These are phyloP conservation scores for Lepidurus packardi DNA, from an alignment of 1,140 invertebrate species.

Conservation along the genomic window DNA sequence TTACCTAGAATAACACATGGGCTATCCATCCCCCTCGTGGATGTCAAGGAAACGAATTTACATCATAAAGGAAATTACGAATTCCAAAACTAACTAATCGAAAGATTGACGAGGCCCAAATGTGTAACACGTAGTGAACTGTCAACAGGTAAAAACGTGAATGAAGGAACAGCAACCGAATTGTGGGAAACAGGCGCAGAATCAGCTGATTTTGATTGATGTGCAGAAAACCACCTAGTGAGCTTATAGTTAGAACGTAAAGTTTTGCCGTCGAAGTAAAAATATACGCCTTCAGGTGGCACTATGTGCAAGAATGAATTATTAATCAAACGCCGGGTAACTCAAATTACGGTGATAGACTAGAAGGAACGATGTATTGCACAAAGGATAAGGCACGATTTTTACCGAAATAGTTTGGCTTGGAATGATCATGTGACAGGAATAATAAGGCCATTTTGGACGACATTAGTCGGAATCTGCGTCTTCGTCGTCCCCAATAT, in stretches of 20 bases:
- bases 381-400: constrained; percentile 9
- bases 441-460: not conserved
- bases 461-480: constrained; percentile 28
- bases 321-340: no score
- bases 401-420: not conserved
- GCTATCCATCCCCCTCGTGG: not conserved
- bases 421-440: not conserved
- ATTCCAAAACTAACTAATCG: no score
- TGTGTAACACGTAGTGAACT: not conserved
- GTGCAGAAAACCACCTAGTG: not conserved
- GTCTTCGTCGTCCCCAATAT: constrained; percentile 29
- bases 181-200: not conserved
- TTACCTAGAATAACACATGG: not conserved
- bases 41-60: no score
- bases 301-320: no score
- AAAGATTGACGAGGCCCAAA: no score
- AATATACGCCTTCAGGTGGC: no score
- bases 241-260: not conserved
- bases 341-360: not conserved
- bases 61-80: no score
- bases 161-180: not conserved
- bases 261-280: no score
- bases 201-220: not conserved
- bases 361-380: not conserved
- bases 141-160: constrained; percentile 21